A percentile compares a stretch with the other conserved stretches of the same genome.
Conservation (phyloP, 2,888 invertebrate genomes). For the Flabesymbios commensalis region DNA sequence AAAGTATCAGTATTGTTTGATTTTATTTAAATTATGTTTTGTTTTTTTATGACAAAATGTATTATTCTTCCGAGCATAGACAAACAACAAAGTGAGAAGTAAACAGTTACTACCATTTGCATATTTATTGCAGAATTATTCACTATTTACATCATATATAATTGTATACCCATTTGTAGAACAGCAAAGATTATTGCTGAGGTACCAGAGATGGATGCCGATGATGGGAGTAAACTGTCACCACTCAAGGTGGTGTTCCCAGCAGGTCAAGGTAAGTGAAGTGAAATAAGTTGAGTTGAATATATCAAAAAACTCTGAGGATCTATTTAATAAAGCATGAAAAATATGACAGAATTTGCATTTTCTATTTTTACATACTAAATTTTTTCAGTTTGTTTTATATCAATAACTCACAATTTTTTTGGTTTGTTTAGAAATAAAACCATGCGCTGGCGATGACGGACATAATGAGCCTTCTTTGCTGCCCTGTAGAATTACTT, state of each 20-base stretch:
- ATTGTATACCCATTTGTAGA: no score
- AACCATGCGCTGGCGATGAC: slow-evolving; percentile 10
- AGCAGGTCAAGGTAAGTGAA: slow-evolving; percentile 48
- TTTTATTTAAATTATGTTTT: no score
- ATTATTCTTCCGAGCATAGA: not conserved
- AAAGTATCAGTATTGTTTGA: no score
- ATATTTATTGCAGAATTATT: no score
- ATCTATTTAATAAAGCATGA: no score
- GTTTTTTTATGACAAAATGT: no score
- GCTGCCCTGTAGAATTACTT: slow-evolving; percentile 44
- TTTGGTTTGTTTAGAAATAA: slow-evolving; percentile 17
- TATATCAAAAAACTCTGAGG: not conserved
- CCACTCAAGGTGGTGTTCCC: slow-evolving; percentile 54
- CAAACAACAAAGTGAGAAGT: no score
- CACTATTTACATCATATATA: not conserved
- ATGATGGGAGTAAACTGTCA: slow-evolving; percentile 50
- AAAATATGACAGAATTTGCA: no score
- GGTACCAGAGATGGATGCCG: slow-evolving; percentile 52
- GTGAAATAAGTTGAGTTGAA: not conserved
- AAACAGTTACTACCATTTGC: no score
- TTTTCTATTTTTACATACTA: no score
- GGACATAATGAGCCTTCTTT: slow-evolving; percentile 1
- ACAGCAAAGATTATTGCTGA: slow-evolving; percentile 40
- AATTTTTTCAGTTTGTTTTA: no score
- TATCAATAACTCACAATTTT: no score